A percentile compares a stretch with the other conserved stretches of the same genome.
Evolutionary conservation across 1,140 invertebrate genomes (phyloP).

Genomic region (Gonioctena quinquepunctata): DNA sequence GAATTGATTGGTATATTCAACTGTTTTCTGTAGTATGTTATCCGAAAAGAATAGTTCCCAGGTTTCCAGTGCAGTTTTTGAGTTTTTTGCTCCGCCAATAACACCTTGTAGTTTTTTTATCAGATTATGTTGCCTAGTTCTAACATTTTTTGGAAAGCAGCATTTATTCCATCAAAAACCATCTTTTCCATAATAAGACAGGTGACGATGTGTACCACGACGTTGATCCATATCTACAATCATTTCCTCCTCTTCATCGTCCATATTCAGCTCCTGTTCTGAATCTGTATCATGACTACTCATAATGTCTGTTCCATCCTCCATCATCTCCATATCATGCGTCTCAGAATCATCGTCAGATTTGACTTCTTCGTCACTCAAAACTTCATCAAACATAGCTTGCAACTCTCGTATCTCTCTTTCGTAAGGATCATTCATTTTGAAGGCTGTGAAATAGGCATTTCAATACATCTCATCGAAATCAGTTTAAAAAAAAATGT

Average conservation of each 20-base stretch:
- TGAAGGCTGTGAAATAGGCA: too few species aligned
- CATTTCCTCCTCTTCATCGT: too few species aligned
- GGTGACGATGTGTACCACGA: not conserved
- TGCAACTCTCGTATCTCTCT: too few species aligned
- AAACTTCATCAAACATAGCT: too few species aligned
- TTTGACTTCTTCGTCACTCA: too few species aligned
- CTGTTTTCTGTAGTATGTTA: slow-evolving; percentile 16
- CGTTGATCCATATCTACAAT: not conserved
- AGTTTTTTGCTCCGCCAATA: slow-evolving; percentile 3
- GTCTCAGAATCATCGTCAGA: too few species aligned
- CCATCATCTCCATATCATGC: too few species aligned
- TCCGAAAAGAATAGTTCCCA: slow-evolving; percentile 15
- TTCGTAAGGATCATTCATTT: too few species aligned
- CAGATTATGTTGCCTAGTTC: slow-evolving; percentile 10
- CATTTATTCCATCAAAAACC: not conserved
- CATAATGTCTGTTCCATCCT: too few species aligned
- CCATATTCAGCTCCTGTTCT: not conserved
- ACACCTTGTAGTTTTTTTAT: slow-evolving; percentile 3
- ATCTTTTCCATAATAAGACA: not conserved
- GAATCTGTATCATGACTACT: not conserved
- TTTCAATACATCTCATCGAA: too few species aligned
- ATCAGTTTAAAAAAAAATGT: too few species aligned
- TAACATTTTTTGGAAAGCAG: not conserved
- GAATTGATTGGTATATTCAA: slow-evolving; percentile 14
- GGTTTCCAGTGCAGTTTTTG: slow-evolving; percentile 13